These are phyloP conservation scores for Drosophila pachea DNA, from an alignment of 1,140 invertebrate species.

Conservation along the genomic window DNA sequence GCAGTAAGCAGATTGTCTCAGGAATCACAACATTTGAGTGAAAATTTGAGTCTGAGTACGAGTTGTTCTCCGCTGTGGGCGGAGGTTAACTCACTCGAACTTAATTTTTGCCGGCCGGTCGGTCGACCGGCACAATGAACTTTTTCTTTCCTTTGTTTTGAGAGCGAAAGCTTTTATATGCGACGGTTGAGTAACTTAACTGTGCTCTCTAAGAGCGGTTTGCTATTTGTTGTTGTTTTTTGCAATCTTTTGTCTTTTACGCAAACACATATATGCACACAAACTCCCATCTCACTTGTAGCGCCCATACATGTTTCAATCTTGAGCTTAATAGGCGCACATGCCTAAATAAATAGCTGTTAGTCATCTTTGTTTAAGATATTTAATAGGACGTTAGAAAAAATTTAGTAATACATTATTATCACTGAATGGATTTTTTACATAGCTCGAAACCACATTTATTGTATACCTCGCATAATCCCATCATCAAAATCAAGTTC, in stretches of 20 bases:
- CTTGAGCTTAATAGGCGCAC: constrained; percentile 61
- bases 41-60: not conserved
- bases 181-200: constrained; percentile 23
- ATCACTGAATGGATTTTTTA: too few species aligned
- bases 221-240: constrained; percentile 32
- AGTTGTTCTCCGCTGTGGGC: not conserved
- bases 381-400: constrained; percentile 47
- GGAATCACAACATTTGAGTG: not conserved
- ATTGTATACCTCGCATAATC: not conserved
- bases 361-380: constrained; percentile 16
- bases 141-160: constrained; percentile 28
- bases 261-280: constrained; percentile 1
- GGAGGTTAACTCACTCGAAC: constrained; percentile 23
- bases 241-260: constrained; percentile 46
- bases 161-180: constrained; percentile 53
- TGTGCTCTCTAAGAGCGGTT: constrained; percentile 30
- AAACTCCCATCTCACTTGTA: constrained; percentile 44
- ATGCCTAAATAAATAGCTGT: constrained; percentile 27
- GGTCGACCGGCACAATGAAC: constrained; percentile 58
- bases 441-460: too few species aligned
- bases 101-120: constrained; percentile 19
- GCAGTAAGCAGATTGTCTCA: constrained; percentile 23
- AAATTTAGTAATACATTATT: too few species aligned
- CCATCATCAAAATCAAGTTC: constrained; percentile 41
- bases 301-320: constrained; percentile 22